These are phyloP conservation scores for Drosophila fungiperda DNA, from an alignment of 2,888 invertebrate species.

Conservation along the genomic window DNA sequence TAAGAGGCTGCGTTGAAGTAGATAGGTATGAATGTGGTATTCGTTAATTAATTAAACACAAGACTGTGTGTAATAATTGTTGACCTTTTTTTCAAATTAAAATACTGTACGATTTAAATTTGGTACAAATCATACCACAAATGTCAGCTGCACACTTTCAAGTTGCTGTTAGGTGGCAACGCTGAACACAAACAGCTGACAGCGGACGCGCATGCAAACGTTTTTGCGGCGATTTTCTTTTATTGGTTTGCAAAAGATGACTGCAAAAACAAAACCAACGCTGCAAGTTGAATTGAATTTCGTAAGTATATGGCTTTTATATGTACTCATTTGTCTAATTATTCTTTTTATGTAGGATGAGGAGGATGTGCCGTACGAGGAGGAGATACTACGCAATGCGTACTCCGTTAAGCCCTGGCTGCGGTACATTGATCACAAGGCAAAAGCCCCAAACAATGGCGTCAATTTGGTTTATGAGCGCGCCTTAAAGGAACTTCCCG, in stretches of 20 bases:
- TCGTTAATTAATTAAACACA: too few relatives aligned
- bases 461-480: constrained; percentile 98
- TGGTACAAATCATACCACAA: too few relatives aligned
- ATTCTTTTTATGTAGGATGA: constrained; percentile 88
- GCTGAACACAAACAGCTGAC: constrained; percentile 53
- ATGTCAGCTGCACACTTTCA: background rate
- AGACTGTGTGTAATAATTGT: too few relatives aligned
- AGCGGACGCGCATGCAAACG: constrained; percentile 61
- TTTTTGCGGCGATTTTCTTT: constrained; percentile 62
- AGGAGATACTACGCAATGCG: constrained; percentile 98
- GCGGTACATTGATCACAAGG: constrained; percentile 98
- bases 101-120: background rate
- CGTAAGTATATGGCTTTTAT: constrained; percentile 19
- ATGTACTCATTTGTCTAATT: background rate
- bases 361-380: constrained; percentile 98
- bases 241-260: constrained; percentile 32
- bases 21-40: too few relatives aligned
- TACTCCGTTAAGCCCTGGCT: constrained; percentile 99
- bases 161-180: constrained; percentile 35
- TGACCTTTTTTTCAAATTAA: background rate
- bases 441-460: constrained; percentile 91
- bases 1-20: background rate
- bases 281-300: constrained; percentile 62
- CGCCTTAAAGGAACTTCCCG: constrained; percentile 97
- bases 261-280: constrained; percentile 34